These are phyloP conservation scores for Rhabdornis inornatus DNA, from an alignment of 2,113 vertebrate species.

Conservation along the genomic window DNA sequence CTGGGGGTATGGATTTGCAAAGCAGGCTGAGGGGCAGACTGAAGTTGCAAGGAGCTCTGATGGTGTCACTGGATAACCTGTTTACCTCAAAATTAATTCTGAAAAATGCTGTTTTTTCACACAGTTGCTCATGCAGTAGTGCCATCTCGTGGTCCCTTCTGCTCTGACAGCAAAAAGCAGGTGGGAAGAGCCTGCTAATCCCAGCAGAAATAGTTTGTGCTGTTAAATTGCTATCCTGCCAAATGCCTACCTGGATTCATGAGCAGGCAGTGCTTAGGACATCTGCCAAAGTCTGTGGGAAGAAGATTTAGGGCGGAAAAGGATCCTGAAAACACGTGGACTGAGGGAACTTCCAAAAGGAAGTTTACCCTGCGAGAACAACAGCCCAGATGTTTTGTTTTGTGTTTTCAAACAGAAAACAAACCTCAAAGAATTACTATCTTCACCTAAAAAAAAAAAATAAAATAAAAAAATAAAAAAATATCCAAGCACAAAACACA, in stretches of 20 bases:
- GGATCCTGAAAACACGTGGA: neutral
- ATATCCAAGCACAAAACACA: neutral
- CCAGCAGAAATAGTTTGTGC: neutral
- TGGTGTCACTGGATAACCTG: neutral
- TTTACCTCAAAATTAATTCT: neutral
- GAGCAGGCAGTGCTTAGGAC: neutral
- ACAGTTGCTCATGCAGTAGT: constrained; percentile 25
- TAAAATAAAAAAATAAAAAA: neutral
- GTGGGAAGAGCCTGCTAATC: neutral
- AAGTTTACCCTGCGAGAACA: neutral
- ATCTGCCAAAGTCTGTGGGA: neutral
- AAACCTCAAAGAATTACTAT: neutral
- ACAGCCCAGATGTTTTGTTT: too few relatives aligned
- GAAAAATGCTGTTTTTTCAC: fast-evolving
- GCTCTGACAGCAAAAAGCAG: neutral
- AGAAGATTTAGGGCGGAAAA: neutral
- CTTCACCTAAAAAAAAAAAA: neutral
- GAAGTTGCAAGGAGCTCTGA: neutral
- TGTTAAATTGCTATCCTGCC: neutral
- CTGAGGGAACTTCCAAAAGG: neutral
- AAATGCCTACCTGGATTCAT: neutral
- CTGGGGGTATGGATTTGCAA: neutral
- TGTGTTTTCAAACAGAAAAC: neutral
- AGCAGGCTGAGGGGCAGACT: neutral
- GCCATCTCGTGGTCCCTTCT: constrained; percentile 63